Percentiles rank a stretch among this genome's conserved stretches.
phyloP scores from a whole-genome alignment of 2,113 vertebrate genomes.

The Nannobrachium achirus region DNA sequence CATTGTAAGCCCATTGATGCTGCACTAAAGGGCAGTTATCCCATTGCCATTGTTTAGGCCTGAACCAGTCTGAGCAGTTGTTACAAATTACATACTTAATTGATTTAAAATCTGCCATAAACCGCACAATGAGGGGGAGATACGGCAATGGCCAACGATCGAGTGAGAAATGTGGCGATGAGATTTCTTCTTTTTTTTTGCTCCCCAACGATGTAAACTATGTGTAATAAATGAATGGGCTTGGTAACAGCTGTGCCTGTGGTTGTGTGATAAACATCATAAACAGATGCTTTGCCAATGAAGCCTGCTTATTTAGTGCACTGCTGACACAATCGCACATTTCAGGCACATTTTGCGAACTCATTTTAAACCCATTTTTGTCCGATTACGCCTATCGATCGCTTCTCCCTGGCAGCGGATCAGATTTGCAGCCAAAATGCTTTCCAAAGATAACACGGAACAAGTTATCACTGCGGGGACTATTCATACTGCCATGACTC shows the following conservation, averaged over 20 bases:
- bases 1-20: slow-evolving; percentile 99
- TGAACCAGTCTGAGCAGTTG: slow-evolving; percentile 97
- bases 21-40: slow-evolving; percentile 99
- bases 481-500: slow-evolving; percentile 53
- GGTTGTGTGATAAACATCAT: slow-evolving; percentile 51
- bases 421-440: slow-evolving; percentile 40
- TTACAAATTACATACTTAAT: slow-evolving; percentile 97
- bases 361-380: slow-evolving; percentile 43
- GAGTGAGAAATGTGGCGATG: slow-evolving; percentile 43
- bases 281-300: slow-evolving; percentile 42
- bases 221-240: slow-evolving; percentile 54
- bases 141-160: slow-evolving; percentile 56
- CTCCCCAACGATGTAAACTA: slow-evolving; percentile 41
- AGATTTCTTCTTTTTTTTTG: slow-evolving; percentile 25
- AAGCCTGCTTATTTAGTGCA: slow-evolving; percentile 35
- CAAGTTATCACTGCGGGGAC: slow-evolving; percentile 44
- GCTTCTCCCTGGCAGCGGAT: slow-evolving; percentile 16
- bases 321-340: slow-evolving; percentile 29
- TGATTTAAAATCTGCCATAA: slow-evolving; percentile 87
- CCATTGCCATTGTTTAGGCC: slow-evolving; percentile 93
- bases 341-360: slow-evolving; percentile 30
- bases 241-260: slow-evolving; percentile 56
- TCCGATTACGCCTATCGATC: slow-evolving; percentile 38
- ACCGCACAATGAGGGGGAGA: slow-evolving; percentile 73
- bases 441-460: slow-evolving; percentile 53